A percentile compares a stretch with the other conserved stretches of the same genome.
These are phyloP conservation scores for Boloria euphrosyne DNA, from an alignment of 2,888 invertebrate species.

Conservation along the genomic window DNA sequence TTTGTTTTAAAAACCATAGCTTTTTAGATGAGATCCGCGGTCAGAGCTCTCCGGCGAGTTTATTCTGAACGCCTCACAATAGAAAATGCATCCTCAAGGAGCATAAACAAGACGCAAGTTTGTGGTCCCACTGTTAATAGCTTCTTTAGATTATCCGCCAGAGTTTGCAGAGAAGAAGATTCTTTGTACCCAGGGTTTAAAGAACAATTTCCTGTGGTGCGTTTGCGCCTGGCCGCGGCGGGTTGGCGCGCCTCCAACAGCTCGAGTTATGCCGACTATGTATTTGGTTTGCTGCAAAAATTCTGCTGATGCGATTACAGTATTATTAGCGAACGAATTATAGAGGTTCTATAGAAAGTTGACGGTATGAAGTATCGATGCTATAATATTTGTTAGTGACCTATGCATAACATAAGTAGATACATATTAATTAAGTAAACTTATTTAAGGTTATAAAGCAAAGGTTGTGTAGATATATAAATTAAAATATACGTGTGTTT, in stretches of 20 bases:
- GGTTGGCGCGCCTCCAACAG: conserved; percentile 30
- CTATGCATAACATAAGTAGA: too few relatives aligned
- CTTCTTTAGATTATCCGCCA: conserved; percentile 21
- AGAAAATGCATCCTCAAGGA: conserved; percentile 27
- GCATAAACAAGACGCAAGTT: conserved; percentile 31
- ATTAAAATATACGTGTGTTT: too few relatives aligned
- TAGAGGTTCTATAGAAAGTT: too few relatives aligned
- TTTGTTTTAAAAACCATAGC: not conserved
- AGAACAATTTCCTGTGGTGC: not conserved
- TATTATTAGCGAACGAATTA: conserved; percentile 12
- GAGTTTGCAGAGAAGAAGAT: not conserved
- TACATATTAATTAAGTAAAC: too few relatives aligned
- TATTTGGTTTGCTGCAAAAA: conserved; percentile 36
- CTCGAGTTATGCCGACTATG: conserved; percentile 30
- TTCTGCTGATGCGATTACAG: conserved; percentile 26
- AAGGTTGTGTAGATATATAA: too few relatives aligned
- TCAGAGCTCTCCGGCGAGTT: conserved; percentile 14
- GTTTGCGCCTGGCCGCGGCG: conserved; percentile 6
- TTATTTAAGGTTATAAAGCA: too few relatives aligned
- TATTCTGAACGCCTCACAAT: conserved; percentile 7
- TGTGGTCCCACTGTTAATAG: conserved; percentile 33
- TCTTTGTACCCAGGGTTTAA: not conserved
- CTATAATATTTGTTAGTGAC: too few relatives aligned
- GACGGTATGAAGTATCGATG: too few relatives aligned
- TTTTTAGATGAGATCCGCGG: conserved; percentile 9